Base-by-base conservation (phyloP, 2,797 vertebrate species). In the Argya squamiceps region DNA sequence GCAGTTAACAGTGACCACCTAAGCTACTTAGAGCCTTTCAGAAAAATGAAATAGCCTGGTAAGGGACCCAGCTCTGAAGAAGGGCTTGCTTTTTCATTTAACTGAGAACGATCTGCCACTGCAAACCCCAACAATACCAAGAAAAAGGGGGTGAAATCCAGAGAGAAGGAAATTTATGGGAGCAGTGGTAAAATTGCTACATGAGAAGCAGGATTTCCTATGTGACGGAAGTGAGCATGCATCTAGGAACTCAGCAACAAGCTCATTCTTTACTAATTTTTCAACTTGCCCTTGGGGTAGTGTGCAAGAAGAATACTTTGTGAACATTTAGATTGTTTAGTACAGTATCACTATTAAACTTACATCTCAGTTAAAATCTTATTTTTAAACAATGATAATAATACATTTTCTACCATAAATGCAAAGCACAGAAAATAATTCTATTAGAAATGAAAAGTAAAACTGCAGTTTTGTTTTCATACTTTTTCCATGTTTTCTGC, bases 71-170 rank as follows among this genome's bases (percentile, higher is more conserved):
- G 13, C 1, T 2, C 32, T 58, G 36, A 53, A 65, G 23, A 15
- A 62, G 2, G 8, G 1, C 0, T 0, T 34, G 16, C 23, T 80
- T 80, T 69, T 46, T 16, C 11, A 9, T 47, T 6, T 5, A 2
- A 5, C 32, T 78, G 27, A 53, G n/a, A 52, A 53, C 6, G 4
- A 49, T 41, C 9, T 50, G 22, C 17, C 24, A 11, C 15, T 39
- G 30, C 47, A 69, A 73, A 36, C 11, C 2, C 9, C 9, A 63
- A 18, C 16, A 14, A 19, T 43, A 68, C 5, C 6, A 50, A 60
- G n/a, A 47, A 63, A 73, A 73, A 88, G 24, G 27, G 2, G 15
- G 1, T 41, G 15, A 68, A 76, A 68, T 69, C 27, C 34, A 53
- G 9, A 4, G n/a, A 70, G n/a, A 41, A 63, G 56, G 23, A 64